These are phyloP conservation scores for Pocillopora verrucosa DNA, from an alignment of 64 coral and sea anemone species.

Conservation along the genomic window DNA sequence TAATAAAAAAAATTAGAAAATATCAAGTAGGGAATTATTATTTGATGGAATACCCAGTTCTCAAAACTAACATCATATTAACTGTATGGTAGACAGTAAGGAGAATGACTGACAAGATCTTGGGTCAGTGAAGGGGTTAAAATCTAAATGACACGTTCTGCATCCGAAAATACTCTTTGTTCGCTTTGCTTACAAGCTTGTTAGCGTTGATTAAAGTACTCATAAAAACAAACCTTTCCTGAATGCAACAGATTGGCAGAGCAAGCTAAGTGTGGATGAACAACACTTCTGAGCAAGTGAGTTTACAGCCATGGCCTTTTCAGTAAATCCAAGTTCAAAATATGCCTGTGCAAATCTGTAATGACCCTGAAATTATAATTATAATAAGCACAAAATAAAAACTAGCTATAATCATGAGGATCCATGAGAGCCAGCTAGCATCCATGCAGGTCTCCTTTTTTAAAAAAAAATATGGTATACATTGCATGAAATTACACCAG, in stretches of 20 bases:
- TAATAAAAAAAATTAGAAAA: no score
- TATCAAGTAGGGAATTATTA: no score
- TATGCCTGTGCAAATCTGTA: slow-evolving; percentile 46
- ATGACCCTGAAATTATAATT: slow-evolving; percentile 9
- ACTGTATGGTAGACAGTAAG: no score
- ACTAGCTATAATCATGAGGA: no score
- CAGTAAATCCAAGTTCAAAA: slow-evolving; percentile 38
- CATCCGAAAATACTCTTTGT: no score
- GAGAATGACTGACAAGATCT: no score
- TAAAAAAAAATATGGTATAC: no score
- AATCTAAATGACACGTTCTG: background rate
- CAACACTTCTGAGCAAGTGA: slow-evolving; percentile 39
- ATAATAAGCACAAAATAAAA: background rate
- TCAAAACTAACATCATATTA: no score
- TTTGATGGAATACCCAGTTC: no score
- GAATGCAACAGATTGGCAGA: slow-evolving; percentile 27
- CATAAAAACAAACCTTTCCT: background rate
- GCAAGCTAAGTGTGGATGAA: slow-evolving; percentile 6
- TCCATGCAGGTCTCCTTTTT: no score
- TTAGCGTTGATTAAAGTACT: background rate
- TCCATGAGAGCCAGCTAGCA: no score
- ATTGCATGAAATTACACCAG: no score
- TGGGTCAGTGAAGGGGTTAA: background rate
- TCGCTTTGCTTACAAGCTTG: background rate
- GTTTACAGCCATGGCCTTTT: slow-evolving; percentile 45